Conservation (phyloP, 2,113 vertebrate genomes). For the Reinhardtius hippoglossoides region DNA sequence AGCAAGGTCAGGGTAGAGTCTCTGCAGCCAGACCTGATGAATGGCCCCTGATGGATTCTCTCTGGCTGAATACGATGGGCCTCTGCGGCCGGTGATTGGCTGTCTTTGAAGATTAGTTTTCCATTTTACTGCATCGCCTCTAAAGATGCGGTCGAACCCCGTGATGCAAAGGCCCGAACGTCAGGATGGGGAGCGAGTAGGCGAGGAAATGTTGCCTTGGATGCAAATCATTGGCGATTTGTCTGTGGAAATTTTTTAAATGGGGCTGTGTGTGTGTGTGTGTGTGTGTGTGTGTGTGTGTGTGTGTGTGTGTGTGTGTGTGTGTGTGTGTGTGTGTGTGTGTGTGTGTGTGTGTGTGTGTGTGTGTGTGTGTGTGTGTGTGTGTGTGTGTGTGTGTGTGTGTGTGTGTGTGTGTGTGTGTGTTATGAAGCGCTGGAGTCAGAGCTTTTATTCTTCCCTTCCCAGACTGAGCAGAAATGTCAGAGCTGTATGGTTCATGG, state of each 20-base stretch:
- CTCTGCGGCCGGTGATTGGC: constrained; percentile 40
- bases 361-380: constrained; percentile 11
- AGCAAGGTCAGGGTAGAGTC: constrained; percentile 31
- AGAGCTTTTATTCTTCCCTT: constrained; percentile 1
- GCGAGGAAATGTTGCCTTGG: constrained; percentile 28
- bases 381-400: constrained; percentile 3
- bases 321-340: constrained; percentile 3
- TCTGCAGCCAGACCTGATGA: constrained; percentile 40
- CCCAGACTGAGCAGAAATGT: not conserved
- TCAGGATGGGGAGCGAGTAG: constrained; percentile 4
- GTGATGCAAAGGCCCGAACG: constrained; percentile 6
- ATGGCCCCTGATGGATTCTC: constrained; percentile 39
- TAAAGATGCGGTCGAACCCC: constrained; percentile 10
- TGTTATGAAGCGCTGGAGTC: constrained; percentile 19
- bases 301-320: constrained; percentile 11
- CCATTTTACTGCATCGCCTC: constrained; percentile 45
- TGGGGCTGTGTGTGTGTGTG: not conserved
- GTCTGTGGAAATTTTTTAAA: constrained; percentile 30
- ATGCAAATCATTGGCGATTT: constrained; percentile 36
- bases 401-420: constrained; percentile 11
- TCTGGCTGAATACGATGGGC: constrained; percentile 31
- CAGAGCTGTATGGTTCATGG: not conserved
- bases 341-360: constrained; percentile 13
- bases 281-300: constrained; percentile 9
- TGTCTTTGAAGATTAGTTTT: constrained; percentile 61